Evolutionary conservation across 2,888 invertebrate genomes (phyloP).

Genomic region (Gastrophysa polygoni): DNA sequence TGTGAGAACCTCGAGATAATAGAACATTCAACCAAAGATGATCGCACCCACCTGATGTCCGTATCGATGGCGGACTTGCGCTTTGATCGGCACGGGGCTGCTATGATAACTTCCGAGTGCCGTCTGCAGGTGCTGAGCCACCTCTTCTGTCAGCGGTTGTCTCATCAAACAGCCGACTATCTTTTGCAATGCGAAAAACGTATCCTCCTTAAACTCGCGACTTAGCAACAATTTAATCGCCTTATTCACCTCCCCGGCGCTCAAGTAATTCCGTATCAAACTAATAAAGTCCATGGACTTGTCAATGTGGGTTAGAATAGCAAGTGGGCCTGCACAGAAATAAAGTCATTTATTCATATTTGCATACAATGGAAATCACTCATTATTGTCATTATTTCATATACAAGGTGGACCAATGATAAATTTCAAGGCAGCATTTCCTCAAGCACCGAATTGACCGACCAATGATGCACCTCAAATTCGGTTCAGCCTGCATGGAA

Average conservation of each 20-base stretch:
- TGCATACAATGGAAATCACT: too few species aligned
- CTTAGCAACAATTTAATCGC: conserved; percentile 69
- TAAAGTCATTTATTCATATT: too few species aligned
- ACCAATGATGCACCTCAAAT: too few species aligned
- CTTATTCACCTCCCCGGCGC: conserved; percentile 67
- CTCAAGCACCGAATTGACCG: too few species aligned
- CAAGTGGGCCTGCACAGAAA: conserved; percentile 56
- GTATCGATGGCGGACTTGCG: conserved; percentile 73
- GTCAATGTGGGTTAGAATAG: conserved; percentile 49
- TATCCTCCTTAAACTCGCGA: conserved; percentile 77
- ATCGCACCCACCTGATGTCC: conserved; percentile 62
- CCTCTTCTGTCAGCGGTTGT: conserved; percentile 63
- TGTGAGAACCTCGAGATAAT: too few species aligned
- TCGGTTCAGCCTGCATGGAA: too few species aligned
- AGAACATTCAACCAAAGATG: background rate
- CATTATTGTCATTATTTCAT: too few species aligned
- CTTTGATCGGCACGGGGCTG: conserved; percentile 70
- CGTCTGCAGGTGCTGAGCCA: conserved; percentile 72
- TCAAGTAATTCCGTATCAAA: conserved; percentile 64
- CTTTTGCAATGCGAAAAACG: conserved; percentile 75
- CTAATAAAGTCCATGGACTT: conserved; percentile 47
- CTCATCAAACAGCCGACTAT: conserved; percentile 72
- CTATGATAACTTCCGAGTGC: conserved; percentile 83
- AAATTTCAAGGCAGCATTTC: too few species aligned
- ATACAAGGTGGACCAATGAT: too few species aligned